Percentiles rank a stretch among this genome's conserved stretches.
phyloP scores from a whole-genome alignment of 2,888 invertebrate species.

The Strigamia maritima region DNA sequence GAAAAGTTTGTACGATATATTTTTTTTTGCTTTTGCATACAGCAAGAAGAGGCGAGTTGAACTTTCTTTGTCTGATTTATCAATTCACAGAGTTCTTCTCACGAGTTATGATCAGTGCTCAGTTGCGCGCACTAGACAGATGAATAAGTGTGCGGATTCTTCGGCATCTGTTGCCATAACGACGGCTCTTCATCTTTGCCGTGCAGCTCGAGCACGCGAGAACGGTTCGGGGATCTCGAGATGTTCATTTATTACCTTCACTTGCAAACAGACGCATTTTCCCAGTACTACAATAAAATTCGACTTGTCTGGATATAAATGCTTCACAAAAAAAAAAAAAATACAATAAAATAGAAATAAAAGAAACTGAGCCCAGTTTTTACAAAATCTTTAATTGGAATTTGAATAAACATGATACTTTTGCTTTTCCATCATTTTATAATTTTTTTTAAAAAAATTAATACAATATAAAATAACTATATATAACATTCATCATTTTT shows the following conservation, averaged over 20 bases:
- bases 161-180: slow-evolving; percentile 27
- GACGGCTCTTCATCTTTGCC: slow-evolving; percentile 24
- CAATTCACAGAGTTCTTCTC: slow-evolving; percentile 16
- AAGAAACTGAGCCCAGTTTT: background rate
- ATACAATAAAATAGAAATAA: background rate
- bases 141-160: slow-evolving; percentile 29
- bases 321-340: background rate
- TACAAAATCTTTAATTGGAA: background rate
- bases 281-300: slow-evolving; percentile 22
- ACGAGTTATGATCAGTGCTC: slow-evolving; percentile 29
- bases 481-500: too few relatives aligned
- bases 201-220: slow-evolving; percentile 17
- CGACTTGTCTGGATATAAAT: slow-evolving; percentile 11
- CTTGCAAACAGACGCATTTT: slow-evolving; percentile 27
- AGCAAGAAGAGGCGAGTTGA: background rate
- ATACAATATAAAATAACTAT: too few relatives aligned
- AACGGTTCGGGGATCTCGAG: slow-evolving; percentile 22
- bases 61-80: slow-evolving; percentile 22
- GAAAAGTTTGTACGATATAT: background rate
- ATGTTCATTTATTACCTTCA: slow-evolving; percentile 27
- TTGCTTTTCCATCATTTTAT: too few relatives aligned
- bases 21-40: background rate
- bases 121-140: slow-evolving; percentile 21
- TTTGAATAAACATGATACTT: too few relatives aligned
- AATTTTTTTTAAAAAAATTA: too few relatives aligned